A percentile compares a stretch with the other conserved stretches of the same genome.
These are phyloP conservation scores for Rhinichthys klamathensis DNA, from an alignment of 2,113 vertebrate genomes.

Conservation along the genomic window DNA sequence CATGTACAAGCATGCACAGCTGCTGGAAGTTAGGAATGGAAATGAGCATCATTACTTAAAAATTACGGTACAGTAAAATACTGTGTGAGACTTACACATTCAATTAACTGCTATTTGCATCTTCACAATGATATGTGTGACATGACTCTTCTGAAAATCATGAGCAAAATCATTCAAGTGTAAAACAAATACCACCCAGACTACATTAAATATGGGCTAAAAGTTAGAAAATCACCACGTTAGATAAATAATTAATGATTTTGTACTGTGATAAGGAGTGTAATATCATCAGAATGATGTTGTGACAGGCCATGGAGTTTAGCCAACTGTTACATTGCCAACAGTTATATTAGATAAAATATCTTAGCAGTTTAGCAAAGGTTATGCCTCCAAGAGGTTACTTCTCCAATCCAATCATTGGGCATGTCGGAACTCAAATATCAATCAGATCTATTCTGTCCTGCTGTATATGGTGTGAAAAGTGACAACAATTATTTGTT, in stretches of 20 bases:
- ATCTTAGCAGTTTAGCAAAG: neutral
- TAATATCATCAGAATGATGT: neutral
- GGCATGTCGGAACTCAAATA: neutral
- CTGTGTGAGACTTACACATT: neutral
- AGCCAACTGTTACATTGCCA: neutral
- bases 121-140: neutral
- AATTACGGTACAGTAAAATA: neutral
- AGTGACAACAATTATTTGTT: neutral
- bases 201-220: neutral
- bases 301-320: neutral
- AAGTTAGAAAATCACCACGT: neutral
- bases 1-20: neutral
- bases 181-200: neutral
- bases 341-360: neutral
- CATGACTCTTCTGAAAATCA: neutral
- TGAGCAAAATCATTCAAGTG: neutral
- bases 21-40: neutral
- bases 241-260: conserved; percentile 8
- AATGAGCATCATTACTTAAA: neutral
- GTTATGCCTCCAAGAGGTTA: neutral
- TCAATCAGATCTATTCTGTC: conserved; percentile 15
- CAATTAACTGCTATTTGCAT: neutral
- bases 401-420: neutral
- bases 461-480: conserved; percentile 3
- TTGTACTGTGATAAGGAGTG: neutral